Conservation (phyloP, 2,797 vertebrate species). For the Phaenicophaeus curvirostris region DNA sequence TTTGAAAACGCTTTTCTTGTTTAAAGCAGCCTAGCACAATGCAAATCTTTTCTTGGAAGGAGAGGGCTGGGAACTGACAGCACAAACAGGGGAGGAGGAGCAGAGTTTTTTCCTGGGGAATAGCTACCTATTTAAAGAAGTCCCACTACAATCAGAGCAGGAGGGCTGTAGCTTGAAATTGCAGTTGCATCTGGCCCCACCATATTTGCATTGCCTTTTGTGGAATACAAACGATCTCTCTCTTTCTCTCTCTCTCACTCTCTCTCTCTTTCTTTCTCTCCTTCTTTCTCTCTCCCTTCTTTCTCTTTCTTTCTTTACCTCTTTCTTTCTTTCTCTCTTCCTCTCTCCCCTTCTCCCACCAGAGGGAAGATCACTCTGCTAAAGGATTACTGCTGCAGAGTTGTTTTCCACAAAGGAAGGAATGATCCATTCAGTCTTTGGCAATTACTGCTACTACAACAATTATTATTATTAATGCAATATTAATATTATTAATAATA, state of each 20-base stretch:
- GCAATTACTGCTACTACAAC: no score
- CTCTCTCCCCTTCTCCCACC: background rate
- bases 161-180: background rate
- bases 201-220: background rate
- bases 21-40: background rate
- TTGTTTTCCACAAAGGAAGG: constrained; percentile 22
- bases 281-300: background rate
- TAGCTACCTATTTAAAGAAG: constrained; percentile 33
- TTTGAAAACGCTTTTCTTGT: background rate
- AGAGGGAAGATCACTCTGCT: background rate
- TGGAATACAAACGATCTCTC: background rate
- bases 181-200: background rate
- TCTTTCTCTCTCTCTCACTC: background rate
- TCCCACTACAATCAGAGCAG: accelerated
- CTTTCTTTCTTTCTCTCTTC: background rate
- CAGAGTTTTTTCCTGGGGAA: background rate
- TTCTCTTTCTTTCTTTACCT: background rate
- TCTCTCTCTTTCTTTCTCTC: background rate
- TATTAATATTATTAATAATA: no score
- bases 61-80: background rate
- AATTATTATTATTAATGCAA: no score
- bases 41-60: background rate
- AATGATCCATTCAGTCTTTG: background rate
- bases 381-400: background rate
- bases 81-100: background rate